Evolutionary conservation across 2,113 vertebrate genomes (phyloP).

Genomic region (Chloroceryle aenea): DNA sequence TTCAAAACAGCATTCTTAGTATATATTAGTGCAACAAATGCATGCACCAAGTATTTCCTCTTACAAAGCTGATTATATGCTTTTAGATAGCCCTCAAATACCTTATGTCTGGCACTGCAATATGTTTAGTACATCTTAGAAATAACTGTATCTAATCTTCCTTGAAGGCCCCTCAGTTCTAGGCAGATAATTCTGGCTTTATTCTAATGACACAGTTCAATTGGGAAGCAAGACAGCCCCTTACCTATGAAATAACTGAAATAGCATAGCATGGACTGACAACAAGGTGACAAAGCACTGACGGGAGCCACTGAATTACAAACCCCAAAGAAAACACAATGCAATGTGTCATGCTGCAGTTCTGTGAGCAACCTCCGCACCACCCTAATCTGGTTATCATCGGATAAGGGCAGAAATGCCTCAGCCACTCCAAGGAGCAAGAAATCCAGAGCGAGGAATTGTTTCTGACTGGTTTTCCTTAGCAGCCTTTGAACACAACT

Average conservation of each 20-base stretch:
- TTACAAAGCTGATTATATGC: conserved; percentile 48
- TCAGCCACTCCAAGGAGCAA: conserved; percentile 8
- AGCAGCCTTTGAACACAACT: neutral
- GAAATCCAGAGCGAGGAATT: accelerated
- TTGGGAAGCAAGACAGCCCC: neutral
- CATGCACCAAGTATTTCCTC: neutral
- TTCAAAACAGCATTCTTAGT: neutral
- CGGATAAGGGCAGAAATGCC: neutral
- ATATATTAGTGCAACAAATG: neutral
- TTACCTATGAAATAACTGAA: neutral
- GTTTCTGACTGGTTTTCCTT: neutral
- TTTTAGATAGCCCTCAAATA: conserved; percentile 37
- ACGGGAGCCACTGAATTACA: neutral
- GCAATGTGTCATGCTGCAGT: accelerated
- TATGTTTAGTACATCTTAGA: neutral
- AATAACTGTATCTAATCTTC: neutral
- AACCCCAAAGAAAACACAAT: accelerated
- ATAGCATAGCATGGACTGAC: neutral
- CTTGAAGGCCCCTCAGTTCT: neutral
- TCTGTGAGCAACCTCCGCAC: neutral
- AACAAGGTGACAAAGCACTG: neutral
- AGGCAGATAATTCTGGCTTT: neutral
- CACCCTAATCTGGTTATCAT: conserved; percentile 41
- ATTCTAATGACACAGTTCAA: neutral
- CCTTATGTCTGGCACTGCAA: neutral